These are phyloP conservation scores for Falco columbarius DNA, from an alignment of 2,797 vertebrate genomes.

Conservation along the genomic window DNA sequence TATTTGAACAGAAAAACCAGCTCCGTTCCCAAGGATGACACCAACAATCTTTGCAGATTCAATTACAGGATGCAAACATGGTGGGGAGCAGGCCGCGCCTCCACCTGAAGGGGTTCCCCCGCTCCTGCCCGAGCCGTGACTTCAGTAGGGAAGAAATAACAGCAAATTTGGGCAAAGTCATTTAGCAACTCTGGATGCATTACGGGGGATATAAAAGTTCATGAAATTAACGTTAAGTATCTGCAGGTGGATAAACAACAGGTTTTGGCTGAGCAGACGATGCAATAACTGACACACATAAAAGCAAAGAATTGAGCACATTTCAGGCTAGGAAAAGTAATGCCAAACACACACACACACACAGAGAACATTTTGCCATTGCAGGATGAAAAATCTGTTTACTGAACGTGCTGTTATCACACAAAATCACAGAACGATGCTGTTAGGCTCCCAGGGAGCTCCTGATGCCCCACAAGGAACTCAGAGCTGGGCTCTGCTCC, in stretches of 20 bases:
- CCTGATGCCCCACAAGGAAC: fast-evolving
- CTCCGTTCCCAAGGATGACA: background rate
- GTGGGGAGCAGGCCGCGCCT: fast-evolving
- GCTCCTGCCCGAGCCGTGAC: background rate
- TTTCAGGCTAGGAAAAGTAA: constrained; percentile 1
- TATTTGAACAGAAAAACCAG: background rate
- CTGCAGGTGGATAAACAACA: background rate
- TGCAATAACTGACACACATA: background rate
- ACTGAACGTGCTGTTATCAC: background rate
- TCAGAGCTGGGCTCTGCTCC: background rate
- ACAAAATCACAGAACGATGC: fast-evolving
- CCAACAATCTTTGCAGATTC: background rate
- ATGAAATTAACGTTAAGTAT: background rate
- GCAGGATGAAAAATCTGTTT: background rate
- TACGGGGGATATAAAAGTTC: background rate
- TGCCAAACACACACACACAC: background rate
- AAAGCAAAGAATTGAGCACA: background rate
- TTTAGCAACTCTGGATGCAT: background rate
- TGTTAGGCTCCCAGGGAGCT: background rate
- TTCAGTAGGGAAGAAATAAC: background rate
- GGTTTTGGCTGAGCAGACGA: background rate
- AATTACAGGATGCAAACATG: background rate
- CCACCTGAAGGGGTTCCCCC: background rate
- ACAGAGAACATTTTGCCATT: background rate
- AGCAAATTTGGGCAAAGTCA: background rate